Evolutionary conservation across 2,888 invertebrate genomes (phyloP), one percentile per base, ranked within the genome.

Genomic region (Lissocephala sabroskyi): DNA sequence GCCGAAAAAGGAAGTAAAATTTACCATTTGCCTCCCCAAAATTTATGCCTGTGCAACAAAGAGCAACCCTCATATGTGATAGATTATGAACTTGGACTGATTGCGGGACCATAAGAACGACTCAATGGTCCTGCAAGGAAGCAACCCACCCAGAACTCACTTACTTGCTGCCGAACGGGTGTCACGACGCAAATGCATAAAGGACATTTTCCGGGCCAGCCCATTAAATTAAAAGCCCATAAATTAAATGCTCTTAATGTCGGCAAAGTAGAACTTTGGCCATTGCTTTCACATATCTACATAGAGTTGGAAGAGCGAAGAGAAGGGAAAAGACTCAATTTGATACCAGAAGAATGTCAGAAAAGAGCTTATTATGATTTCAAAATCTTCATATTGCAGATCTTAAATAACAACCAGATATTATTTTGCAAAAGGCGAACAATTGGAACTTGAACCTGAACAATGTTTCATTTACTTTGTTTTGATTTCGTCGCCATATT

Each of bases 141-240:
- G 28, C 51, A 56, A 44, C 51, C 66, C 56, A 59, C 51, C 62
- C 66, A 62, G 35, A 56, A 70, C 64, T 59, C 64, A 53, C 46
- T 53, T 54, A 33, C 65, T 59, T 29, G 32, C 49, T 42, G 51
- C 17, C 11, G 58, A 67, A 73, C 53, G 55, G 49, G 59, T 23
- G 14, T 30, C 30, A 28, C 13, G 37, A 16, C 45, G 37, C 41
- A 47, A 30, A 30, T 7, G 30, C 30, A 30, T 7, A 45, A 41
- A 42, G 71, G 68, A 62, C 65, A 63, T 59, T 62, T 64, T 59
- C 46, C 28, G 35, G 37, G 16, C 18, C 33, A 35, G 14, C 82
- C 82, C 81, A 82, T 82, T 82, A 82, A 82, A 82, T 82, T 82
- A 82, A 82, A 82, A 81, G 82, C 70, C 76, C 76, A 82, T 82